Evolutionary conservation across 2,888 invertebrate genomes (phyloP).

Genomic region (Orthosia cruda): DNA sequence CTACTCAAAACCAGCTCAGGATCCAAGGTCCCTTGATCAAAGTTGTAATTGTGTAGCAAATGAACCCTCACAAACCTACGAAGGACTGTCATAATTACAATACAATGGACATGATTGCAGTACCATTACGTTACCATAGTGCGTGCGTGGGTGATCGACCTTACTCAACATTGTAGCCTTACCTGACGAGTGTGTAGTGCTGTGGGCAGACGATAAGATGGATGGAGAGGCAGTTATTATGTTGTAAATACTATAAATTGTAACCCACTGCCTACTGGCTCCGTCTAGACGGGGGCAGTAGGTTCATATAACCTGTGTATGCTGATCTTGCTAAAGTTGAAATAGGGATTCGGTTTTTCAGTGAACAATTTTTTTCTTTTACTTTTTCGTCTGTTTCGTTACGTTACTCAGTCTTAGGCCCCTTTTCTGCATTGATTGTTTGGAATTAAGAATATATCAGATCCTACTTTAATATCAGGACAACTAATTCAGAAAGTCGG

Average conservation of each 20-base stretch:
- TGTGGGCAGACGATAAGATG: constrained; percentile 62
- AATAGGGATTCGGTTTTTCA: not conserved
- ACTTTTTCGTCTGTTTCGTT: too few relatives aligned
- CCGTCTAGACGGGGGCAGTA: not conserved
- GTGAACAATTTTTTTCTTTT: too few relatives aligned
- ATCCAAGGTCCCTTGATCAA: constrained; percentile 1
- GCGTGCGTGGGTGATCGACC: constrained; percentile 52
- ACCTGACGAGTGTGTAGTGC: constrained; percentile 3
- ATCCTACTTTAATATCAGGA: too few relatives aligned
- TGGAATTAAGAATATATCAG: too few relatives aligned
- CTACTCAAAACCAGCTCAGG: not conserved
- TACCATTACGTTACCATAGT: constrained; percentile 36
- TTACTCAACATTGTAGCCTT: constrained; percentile 50
- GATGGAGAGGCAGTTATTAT: constrained; percentile 42
- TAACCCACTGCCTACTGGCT: constrained; percentile 9
- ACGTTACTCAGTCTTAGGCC: too few relatives aligned
- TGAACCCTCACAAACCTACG: not conserved
- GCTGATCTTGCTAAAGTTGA: not conserved
- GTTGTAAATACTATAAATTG: constrained; percentile 35
- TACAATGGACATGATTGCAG: constrained; percentile 61
- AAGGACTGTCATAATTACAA: constrained; percentile 50
- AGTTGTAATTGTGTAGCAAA: constrained; percentile 10
- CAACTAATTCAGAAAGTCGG: too few relatives aligned
- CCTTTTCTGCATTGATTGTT: too few relatives aligned
- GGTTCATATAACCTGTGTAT: too few relatives aligned